A percentile compares a stretch with the other conserved stretches of the same genome.
These are phyloP conservation scores for Elegia similella DNA, from an alignment of 2,888 invertebrate species.

Conservation along the genomic window DNA sequence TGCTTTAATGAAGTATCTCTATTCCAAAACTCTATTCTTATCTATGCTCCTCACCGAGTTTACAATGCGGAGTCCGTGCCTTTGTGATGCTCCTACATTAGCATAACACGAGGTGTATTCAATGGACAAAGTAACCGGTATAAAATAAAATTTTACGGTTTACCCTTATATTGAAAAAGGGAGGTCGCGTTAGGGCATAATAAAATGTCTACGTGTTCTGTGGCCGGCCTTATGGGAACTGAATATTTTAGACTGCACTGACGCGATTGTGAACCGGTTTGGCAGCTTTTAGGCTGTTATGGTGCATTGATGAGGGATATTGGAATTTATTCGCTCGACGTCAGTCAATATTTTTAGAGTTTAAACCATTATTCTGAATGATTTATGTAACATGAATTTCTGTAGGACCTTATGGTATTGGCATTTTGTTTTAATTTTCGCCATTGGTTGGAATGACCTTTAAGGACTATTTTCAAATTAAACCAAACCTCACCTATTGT, in stretches of 20 bases:
- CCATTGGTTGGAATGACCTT: too few relatives aligned
- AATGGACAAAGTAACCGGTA: constrained; percentile 73
- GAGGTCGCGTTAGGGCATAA: constrained; percentile 62
- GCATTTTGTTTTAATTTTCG: too few relatives aligned
- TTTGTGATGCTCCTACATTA: constrained; percentile 67
- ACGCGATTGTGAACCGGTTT: constrained; percentile 33
- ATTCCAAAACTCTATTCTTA: neutral
- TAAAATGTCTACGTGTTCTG: constrained; percentile 61
- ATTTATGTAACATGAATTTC: too few relatives aligned
- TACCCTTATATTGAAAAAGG: constrained; percentile 71
- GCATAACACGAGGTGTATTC: constrained; percentile 72
- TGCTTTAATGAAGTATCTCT: too few relatives aligned
- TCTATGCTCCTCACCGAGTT: neutral
- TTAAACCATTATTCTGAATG: too few relatives aligned
- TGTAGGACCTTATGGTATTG: too few relatives aligned
- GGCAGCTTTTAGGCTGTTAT: constrained; percentile 22
- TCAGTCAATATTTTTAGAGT: too few relatives aligned
- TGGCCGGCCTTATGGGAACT: constrained; percentile 50
- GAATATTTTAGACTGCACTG: constrained; percentile 50
- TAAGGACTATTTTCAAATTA: too few relatives aligned
- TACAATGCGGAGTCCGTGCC: constrained; percentile 59
- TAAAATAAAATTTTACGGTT: constrained; percentile 74
- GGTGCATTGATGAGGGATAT: constrained; percentile 20
- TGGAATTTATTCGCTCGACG: neutral
- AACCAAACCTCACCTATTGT: too few relatives aligned